Evolutionary conservation across 2,797 vertebrate genomes (phyloP).

Genomic region (Myripristis jacobus): DNA sequence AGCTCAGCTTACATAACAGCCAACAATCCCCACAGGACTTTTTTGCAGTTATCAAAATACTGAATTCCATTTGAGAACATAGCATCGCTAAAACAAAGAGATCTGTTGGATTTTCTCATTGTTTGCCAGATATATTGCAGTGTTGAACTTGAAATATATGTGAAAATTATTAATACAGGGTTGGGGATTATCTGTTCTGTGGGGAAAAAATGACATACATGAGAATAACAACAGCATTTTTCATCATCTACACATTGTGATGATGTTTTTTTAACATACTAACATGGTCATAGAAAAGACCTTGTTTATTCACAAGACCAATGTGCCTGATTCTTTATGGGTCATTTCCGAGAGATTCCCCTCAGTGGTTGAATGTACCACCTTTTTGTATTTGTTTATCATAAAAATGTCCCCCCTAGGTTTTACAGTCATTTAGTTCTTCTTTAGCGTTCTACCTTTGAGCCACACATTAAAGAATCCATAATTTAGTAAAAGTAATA

Average conservation of each 20-base stretch:
- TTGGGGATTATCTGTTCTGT: neutral
- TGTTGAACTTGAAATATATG: neutral
- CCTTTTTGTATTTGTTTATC: neutral
- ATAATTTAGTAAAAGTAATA: slow-evolving; percentile 27
- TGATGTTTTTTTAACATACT: slow-evolving; percentile 41
- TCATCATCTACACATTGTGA: slow-evolving; percentile 20
- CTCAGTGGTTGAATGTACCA: neutral
- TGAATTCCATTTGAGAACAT: slow-evolving; percentile 67
- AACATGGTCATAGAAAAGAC: slow-evolving; percentile 24
- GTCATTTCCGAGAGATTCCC: slow-evolving; percentile 19
- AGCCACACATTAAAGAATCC: slow-evolving; percentile 13
- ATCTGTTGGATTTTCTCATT: slow-evolving; percentile 50
- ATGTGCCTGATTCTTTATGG: slow-evolving; percentile 1
- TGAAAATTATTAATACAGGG: neutral
- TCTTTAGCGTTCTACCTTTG: neutral
- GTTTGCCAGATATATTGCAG: slow-evolving; percentile 24
- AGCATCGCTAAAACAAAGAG: slow-evolving; percentile 41
- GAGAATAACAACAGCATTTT: slow-evolving; percentile 20
- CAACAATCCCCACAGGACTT: slow-evolving; percentile 59
- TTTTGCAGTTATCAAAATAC: slow-evolving; percentile 66
- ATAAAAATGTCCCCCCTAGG: neutral
- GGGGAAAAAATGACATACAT: slow-evolving; percentile 20
- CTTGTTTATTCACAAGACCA: slow-evolving; percentile 1
- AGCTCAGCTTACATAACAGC: slow-evolving; percentile 65
- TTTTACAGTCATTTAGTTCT: neutral